Evolutionary conservation across 2,797 vertebrate genomes (phyloP), one percentile per base, ranked within the genome.

Genomic region (Schizothorax lantsangensis): DNA sequence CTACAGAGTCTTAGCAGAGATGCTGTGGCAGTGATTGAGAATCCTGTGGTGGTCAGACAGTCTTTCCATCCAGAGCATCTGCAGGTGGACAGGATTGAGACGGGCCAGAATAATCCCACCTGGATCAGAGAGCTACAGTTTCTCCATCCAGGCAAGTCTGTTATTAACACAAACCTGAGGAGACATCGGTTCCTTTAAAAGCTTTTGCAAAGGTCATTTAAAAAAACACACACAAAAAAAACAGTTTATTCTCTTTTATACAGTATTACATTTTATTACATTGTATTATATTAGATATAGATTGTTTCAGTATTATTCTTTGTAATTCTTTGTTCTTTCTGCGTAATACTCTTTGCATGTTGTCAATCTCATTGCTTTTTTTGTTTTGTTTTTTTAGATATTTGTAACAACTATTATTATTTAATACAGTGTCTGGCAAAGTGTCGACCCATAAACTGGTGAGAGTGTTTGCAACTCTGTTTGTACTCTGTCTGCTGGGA

Each of bases 401-500:
- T 33, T 33, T 21, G 2, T 36, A 81, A 21, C 43, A 38, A 6
- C 17, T 40, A n/a, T 68, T 54, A 71, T 86, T 74, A 85, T 92
- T 93, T 90, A 82, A 83, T 89, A 62, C n/a, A 77, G 87, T 89
- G 77, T 92, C 88, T 85, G 89, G 88, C 90, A 91, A 92, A 92
- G 85, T 91, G 91, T 90, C 81, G 90, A 92, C 91, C 91, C 94
- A 93, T 88, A 95, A 93, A 85, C 86, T 94, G 88, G 87, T 94
- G 92, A 92, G 93, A 91, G 87, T 94, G 86, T 90, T 96, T 91
- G 94, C 93, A 75, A 93, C 92, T 6, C 90, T 96, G 89, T 95
- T 94, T 90, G 93, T 92, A 1, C 88, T 96, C 4, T 95, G 95
- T 85, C 92, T 96, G 85, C 93, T 97, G 87, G 95, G 95, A 91